Conservation (phyloP, 2,797 vertebrate species). For the Urocyon cinereoargenteus region DNA sequence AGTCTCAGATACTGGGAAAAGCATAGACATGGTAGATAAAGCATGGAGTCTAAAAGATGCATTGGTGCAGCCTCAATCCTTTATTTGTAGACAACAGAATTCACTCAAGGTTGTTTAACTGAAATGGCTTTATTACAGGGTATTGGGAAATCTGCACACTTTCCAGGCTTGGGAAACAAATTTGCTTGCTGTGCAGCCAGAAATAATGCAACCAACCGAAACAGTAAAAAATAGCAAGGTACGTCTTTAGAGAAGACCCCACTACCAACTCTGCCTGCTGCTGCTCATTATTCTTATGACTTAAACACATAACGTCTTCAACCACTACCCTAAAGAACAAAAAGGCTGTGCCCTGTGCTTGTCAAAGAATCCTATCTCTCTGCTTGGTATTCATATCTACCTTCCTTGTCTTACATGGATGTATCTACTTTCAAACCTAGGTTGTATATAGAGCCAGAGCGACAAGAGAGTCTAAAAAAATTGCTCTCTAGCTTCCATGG, state of each 20-base stretch:
- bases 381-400: background rate
- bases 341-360: background rate
- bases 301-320: background rate
- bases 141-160: background rate
- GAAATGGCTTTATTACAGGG: background rate
- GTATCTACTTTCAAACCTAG: background rate
- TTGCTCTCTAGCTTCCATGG: background rate
- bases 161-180: background rate
- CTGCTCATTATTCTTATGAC: background rate
- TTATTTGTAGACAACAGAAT: background rate
- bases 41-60: background rate
- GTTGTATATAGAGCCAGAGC: background rate
- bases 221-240: background rate
- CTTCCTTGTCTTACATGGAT: background rate
- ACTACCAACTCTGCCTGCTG: background rate
- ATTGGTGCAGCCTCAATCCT: background rate
- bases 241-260: background rate
- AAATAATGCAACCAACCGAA: constrained; percentile 36
- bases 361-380: background rate
- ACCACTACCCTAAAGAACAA: background rate
- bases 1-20: background rate
- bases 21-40: background rate
- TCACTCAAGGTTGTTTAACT: background rate
- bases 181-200: background rate
- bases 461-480: background rate